Base-by-base conservation (phyloP, 2,888 invertebrate genomes). In the Rhaphigaster nebulosa region DNA sequence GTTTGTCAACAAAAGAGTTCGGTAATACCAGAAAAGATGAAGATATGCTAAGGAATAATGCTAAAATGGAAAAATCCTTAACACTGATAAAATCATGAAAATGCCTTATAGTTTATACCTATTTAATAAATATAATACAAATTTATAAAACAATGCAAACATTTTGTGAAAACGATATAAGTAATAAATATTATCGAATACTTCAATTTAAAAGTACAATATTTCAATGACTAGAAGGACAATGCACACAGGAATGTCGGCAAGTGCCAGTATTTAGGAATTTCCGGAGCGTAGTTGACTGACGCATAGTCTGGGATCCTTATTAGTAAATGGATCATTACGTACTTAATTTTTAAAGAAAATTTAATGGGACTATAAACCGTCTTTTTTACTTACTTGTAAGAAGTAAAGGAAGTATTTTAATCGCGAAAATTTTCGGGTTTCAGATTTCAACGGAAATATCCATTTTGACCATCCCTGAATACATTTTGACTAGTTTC, bases 211-310 rank as follows among this genome's bases (percentile, higher is more conserved):
- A 76, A 34, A 38, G 70, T 38, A 76, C 38, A 76, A 38, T 34
- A 38, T 38, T 76, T 20, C 34, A 76, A 76, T 34, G 34, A 38
- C 20, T 10, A 20, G 20, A 20, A 29, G 29, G 10, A 76, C 70
- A 76, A 76, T 23, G 70, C 70, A 38, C 70, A 29, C 8, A 38
- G 70, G 38, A 76, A 76, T 76, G 70, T 38, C 70, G 70, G 8
- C 6, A 38, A 76, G 70, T 34, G 70, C 70, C 34, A 76, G 70
- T 76, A 38, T 76, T 38, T 20, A 76, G 70, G 70, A 76, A 76
- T 38, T 76, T 76, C 70, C 70, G 70, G 70, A 76, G 70, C 70
- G 38, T 38, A 34, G 70, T 76, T 65, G 65, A 34, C 70, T 76
- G 70, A 76, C 70, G 38, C 70, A 76, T 76, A 8, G 70, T 76